Conservation (phyloP, 2,113 vertebrate species). For the Sylvia atricapilla region DNA sequence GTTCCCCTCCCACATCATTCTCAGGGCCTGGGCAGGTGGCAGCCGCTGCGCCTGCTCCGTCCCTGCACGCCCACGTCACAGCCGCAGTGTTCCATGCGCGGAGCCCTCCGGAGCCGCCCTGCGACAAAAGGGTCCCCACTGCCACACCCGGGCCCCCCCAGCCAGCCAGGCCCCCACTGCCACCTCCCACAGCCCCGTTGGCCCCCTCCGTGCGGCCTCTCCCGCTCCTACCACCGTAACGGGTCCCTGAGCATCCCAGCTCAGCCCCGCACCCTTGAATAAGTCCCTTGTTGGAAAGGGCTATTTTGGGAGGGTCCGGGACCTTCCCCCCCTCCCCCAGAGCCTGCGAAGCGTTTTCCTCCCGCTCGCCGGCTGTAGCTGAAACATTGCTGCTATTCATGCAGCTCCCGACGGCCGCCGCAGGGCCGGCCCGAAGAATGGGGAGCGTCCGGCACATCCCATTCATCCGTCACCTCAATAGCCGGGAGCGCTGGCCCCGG, state of each 20-base stretch:
- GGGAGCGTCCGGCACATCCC: conserved; percentile 57
- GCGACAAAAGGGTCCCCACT: not conserved
- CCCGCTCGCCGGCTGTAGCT: not conserved
- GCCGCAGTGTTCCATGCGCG: not conserved
- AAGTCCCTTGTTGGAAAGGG: conserved; percentile 45
- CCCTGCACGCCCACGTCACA: not conserved
- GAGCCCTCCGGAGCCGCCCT: not conserved
- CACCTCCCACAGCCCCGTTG: accelerated
- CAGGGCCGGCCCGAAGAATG: not conserved
- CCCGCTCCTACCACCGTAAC: accelerated
- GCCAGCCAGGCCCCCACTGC: not conserved
- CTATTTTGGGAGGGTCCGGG: not conserved
- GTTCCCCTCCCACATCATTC: not conserved
- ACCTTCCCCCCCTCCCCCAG: not conserved
- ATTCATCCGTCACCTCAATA: conserved; percentile 68
- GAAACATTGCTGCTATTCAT: conserved; percentile 64
- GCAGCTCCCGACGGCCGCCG: not conserved
- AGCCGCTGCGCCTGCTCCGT: not conserved
- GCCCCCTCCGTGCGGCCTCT: not conserved
- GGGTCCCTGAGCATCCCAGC: not conserved
- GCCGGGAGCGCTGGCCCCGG: conserved; percentile 32
- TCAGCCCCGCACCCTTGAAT: conserved; percentile 27
- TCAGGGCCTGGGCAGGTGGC: conserved; percentile 12
- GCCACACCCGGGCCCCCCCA: not conserved
- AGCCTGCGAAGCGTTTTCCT: not conserved